These are phyloP conservation scores for Teleogryllus occipitalis DNA, from an alignment of 1,140 invertebrate genomes.

Conservation along the genomic window DNA sequence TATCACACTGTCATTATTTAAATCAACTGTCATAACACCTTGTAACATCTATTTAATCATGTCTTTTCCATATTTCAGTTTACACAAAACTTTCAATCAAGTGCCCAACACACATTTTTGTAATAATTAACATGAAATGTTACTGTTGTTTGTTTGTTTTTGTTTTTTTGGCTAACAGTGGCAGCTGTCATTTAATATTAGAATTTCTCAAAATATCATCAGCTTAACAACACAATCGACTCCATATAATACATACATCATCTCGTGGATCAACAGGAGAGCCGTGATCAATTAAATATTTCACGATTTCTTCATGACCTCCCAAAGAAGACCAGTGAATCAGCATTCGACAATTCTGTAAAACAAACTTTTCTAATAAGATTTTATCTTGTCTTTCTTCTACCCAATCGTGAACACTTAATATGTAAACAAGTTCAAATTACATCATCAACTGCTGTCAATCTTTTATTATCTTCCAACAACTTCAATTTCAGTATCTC, in stretches of 20 bases:
- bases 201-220: too few relatives aligned
- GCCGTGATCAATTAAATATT: constrained; percentile 50
- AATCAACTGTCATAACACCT: too few relatives aligned
- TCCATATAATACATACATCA: constrained; percentile 41
- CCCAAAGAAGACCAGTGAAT: constrained; percentile 64
- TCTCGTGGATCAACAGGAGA: constrained; percentile 51
- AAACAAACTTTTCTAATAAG: constrained; percentile 21
- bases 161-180: too few relatives aligned
- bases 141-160: too few relatives aligned
- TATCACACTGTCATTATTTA: too few relatives aligned
- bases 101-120: too few relatives aligned
- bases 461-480: background rate
- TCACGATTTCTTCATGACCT: constrained; percentile 53
- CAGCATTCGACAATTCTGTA: constrained; percentile 47
- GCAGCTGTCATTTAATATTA: too few relatives aligned
- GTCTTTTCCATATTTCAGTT: too few relatives aligned
- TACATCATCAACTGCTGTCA: constrained; percentile 8
- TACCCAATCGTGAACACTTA: too few relatives aligned
- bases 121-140: too few relatives aligned
- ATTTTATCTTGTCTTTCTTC: background rate
- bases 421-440: background rate
- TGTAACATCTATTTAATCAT: too few relatives aligned
- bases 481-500: constrained; percentile 13
- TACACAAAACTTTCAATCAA: too few relatives aligned
- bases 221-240: background rate